Evolutionary conservation across 2,113 vertebrate genomes (phyloP).

Genomic region (Nothoprocta pentlandii): DNA sequence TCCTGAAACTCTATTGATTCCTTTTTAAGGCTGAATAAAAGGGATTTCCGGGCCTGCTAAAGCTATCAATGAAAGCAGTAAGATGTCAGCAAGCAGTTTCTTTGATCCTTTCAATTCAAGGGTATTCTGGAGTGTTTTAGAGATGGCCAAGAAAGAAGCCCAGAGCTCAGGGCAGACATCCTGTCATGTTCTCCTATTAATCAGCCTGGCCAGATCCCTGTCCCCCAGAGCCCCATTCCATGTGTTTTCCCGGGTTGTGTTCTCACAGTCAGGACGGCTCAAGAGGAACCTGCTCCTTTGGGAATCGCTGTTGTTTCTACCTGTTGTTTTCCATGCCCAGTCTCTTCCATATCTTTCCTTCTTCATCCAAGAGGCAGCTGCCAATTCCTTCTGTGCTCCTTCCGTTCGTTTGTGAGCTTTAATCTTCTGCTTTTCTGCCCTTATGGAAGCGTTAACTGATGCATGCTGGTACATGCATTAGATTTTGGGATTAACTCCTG

Average conservation of each 20-base stretch:
- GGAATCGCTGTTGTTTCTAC: neutral
- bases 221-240: neutral
- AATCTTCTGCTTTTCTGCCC: neutral
- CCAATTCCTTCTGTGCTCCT: neutral
- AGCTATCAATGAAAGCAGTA: neutral
- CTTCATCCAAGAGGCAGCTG: neutral
- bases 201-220: neutral
- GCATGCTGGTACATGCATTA: neutral
- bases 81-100: neutral
- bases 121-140: neutral
- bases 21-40: neutral
- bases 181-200: neutral
- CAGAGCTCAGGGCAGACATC: neutral
- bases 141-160: neutral
- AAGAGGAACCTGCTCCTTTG: neutral
- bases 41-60: neutral
- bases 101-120: neutral
- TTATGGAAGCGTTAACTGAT: neutral
- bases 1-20: constrained; percentile 21
- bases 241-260: neutral
- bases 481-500: neutral
- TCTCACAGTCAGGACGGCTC: neutral
- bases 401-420: neutral
- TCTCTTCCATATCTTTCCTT: neutral
- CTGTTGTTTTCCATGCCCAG: neutral